Percentiles rank a stretch among this genome's conserved stretches.
phyloP scores from a whole-genome alignment of 2,888 invertebrate species.

The Myathropa florea region DNA sequence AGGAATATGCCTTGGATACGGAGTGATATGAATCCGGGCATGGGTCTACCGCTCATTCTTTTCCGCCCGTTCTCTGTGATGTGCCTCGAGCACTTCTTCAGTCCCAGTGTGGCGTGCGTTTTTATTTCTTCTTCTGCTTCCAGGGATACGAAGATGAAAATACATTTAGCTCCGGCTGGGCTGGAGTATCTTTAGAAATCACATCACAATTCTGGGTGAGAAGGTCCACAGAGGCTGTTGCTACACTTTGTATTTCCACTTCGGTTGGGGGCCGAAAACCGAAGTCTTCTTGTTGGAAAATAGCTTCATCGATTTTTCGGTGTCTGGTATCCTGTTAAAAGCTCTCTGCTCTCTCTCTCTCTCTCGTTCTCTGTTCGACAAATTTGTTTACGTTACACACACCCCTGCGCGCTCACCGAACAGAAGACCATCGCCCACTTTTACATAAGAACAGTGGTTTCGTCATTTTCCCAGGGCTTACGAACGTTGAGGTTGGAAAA shows the following conservation, averaged over 20 bases:
- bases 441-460: constrained; percentile 31
- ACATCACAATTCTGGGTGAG: not conserved
- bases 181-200: not conserved
- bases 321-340: constrained; percentile 56
- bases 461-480: constrained; percentile 42
- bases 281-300: not conserved
- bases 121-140: not conserved
- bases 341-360: constrained; percentile 14
- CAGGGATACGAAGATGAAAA: constrained; percentile 28
- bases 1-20: not conserved
- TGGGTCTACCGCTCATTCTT: not conserved
- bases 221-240: not conserved
- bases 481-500: constrained; percentile 16
- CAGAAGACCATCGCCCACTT: constrained; percentile 8
- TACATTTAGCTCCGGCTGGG: constrained; percentile 37
- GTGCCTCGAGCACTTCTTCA: not conserved
- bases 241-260: no score
- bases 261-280: not conserved
- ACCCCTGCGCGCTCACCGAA: no score
- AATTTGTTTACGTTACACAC: constrained; percentile 1
- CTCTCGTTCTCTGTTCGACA: not conserved
- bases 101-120: not conserved
- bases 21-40: constrained; percentile 27
- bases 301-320: constrained; percentile 66
- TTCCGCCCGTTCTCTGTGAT: not conserved